A percentile compares a stretch with the other conserved stretches of the same genome.
Evolutionary conservation across 2,888 invertebrate genomes (phyloP).

Genomic region (Peribatodes rhomboidaria): DNA sequence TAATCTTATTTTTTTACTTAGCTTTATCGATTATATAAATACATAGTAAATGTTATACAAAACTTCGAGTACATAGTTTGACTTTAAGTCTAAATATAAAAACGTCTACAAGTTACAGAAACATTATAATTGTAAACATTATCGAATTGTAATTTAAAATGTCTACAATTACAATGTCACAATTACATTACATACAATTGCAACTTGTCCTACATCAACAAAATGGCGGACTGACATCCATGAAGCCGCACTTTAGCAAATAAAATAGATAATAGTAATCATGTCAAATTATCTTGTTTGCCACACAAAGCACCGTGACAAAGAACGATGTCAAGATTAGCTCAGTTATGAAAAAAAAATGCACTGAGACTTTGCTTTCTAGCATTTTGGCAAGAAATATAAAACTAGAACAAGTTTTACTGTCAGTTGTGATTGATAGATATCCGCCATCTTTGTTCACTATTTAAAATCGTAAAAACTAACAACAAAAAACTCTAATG

Average conservation of each 20-base stretch:
- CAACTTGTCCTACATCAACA: neutral
- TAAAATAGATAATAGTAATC: no score
- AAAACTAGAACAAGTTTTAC: no score
- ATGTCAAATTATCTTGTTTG: no score
- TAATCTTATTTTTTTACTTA: neutral
- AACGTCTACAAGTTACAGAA: neutral
- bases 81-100: conserved; percentile 11
- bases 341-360: no score
- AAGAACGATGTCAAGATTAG: no score
- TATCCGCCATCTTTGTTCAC: neutral
- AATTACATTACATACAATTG: no score
- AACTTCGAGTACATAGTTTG: conserved; percentile 21
- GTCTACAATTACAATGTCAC: conserved; percentile 3
- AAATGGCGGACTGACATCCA: neutral
- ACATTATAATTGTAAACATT: no score
- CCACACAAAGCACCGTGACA: no score
- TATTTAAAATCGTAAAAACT: neutral
- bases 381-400: no score
- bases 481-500: neutral
- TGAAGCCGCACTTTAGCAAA: neutral
- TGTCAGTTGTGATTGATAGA: neutral
- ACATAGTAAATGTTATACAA: conserved; percentile 21
- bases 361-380: no score
- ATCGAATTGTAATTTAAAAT: neutral
- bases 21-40: neutral